Conservation (phyloP, 2,797 vertebrate species). For the Mormyrus hasselquistii region DNA sequence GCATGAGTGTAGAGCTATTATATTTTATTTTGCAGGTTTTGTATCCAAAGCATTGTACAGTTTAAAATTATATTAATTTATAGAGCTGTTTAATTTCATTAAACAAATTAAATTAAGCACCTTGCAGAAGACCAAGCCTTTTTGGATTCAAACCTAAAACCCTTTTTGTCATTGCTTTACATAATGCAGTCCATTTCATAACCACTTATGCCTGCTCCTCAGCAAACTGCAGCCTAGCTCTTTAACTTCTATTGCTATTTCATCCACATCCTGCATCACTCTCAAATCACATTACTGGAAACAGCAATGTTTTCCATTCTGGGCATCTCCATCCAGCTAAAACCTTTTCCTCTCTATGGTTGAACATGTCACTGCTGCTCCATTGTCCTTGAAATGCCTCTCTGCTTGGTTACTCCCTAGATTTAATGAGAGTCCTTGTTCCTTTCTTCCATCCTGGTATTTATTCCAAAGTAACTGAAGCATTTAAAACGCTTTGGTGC, state of each 20-base stretch:
- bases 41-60: neutral
- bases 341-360: neutral
- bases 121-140: neutral
- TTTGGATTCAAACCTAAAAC: neutral
- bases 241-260: neutral
- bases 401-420: neutral
- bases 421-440: neutral
- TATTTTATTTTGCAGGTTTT: neutral
- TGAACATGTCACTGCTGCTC: neutral
- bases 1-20: neutral
- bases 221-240: neutral
- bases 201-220: neutral
- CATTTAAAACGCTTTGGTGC: neutral
- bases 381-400: neutral
- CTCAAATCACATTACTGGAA: neutral
- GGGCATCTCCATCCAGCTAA: neutral
- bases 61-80: neutral
- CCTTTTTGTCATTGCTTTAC: neutral
- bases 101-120: neutral
- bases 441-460: slow-evolving; percentile 5
- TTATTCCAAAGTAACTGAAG: slow-evolving; percentile 14
- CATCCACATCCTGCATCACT: neutral
- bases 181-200: neutral
- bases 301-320: neutral
- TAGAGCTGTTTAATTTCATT: neutral